Evolutionary conservation across 1,140 invertebrate species (phyloP), one percentile per base, ranked within the genome.

Genomic region (Nylanderia fulva): DNA sequence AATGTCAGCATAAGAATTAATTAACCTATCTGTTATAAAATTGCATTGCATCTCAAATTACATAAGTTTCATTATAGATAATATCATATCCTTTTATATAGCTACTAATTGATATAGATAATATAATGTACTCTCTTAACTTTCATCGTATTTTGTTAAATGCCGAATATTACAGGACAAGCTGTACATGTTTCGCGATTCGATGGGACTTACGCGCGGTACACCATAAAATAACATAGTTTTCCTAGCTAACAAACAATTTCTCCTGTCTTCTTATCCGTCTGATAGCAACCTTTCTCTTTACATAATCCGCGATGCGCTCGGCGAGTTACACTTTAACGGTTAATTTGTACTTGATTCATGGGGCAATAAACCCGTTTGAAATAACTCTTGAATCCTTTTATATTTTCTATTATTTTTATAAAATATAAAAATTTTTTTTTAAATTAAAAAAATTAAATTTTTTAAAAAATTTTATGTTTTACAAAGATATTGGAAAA

Each of bases 261-360:
- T 84, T 88, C 75, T 76, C 75, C 45, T 72, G 36, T 72, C 69
- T 72, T 52, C 76, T 83, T 58, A 68, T 88, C 84, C 75, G 33
- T 27, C 64, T 76, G 88, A 92, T 91, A 84, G 80, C 76, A 88
- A 91, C 91, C 90, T 92, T 92, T 92, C 91, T 86, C 91, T 87
- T 91, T 92, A 92, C 84, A 75, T 88, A 91, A 91, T 90, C 56
- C 66, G 45, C 60, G 60, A 82, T 85, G 54, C 64, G 54, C 56
- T 52, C 33, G 61, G 66, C 58, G 74, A 90, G 82, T 79, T 45
- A 45, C 29, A 52, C 58, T 69, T 61, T 42, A 76, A 36, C 39
- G 18, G 7, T 13, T 15, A 39, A 71, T 82, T 71, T 71, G 11
- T 36, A 42, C 56, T 60, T 80, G 21, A 4, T 56, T 21, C 8